These are phyloP conservation scores for Brachyhypopomus gauderio DNA, from an alignment of 2,113 vertebrate species.

Conservation along the genomic window DNA sequence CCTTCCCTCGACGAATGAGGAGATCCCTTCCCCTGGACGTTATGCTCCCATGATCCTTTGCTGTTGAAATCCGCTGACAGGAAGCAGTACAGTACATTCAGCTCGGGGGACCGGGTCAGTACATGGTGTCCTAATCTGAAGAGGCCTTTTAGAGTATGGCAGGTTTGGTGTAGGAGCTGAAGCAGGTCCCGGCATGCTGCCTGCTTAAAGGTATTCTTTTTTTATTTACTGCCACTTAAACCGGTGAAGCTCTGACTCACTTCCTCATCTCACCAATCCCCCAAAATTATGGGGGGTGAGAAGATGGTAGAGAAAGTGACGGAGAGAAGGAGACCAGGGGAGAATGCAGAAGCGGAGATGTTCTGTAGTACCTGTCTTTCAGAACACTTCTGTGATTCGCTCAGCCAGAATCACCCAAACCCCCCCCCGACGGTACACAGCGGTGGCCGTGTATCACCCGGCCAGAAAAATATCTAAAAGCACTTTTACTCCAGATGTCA, in stretches of 20 bases:
- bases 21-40: constrained; percentile 3
- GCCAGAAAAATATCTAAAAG: background rate
- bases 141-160: too few relatives aligned
- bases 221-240: background rate
- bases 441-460: background rate
- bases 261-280: background rate
- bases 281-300: background rate
- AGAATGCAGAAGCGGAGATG: too few relatives aligned
- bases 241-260: background rate
- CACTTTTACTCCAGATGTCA: background rate
- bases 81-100: background rate
- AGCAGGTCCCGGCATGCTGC: background rate
- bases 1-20: background rate
- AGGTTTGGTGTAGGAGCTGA: background rate
- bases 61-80: background rate
- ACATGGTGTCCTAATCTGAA: background rate
- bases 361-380: background rate
- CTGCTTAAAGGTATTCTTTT: too few relatives aligned
- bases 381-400: too few relatives aligned
- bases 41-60: constrained; percentile 14
- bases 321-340: background rate
- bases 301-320: too few relatives aligned
- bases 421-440: background rate
- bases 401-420: too few relatives aligned
- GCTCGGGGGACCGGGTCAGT: background rate